phyloP scores from a whole-genome alignment of 2,888 invertebrate species.

The Lottia gigantea region DNA sequence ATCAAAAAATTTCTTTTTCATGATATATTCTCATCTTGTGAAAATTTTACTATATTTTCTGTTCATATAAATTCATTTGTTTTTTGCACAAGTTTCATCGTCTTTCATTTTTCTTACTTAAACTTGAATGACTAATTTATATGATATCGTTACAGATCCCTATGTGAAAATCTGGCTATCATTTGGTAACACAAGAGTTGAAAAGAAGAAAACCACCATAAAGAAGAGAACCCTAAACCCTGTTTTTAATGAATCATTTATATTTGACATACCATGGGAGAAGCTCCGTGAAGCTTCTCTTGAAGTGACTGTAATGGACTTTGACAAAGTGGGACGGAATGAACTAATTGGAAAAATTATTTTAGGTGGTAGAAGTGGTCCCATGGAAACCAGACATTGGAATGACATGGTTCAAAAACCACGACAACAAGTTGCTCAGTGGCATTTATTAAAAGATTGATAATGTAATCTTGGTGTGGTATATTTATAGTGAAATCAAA shows the following conservation, averaged over 20 bases:
- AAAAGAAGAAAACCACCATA: conserved; percentile 91
- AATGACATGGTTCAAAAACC: conserved; percentile 98
- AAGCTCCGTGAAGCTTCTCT: conserved; percentile 94
- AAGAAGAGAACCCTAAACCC: conserved; percentile 83
- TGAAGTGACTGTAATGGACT: conserved; percentile 96
- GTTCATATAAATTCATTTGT: no score
- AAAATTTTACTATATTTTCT: neutral
- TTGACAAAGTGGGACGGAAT: conserved; percentile 95
- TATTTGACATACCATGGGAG: conserved; percentile 96
- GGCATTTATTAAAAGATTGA: conserved; percentile 88
- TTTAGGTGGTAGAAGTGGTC: conserved; percentile 79
- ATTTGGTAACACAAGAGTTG: conserved; percentile 92
- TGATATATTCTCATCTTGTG: neutral
- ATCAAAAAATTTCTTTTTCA: no score
- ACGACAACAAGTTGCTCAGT: conserved; percentile 93
- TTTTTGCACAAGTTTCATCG: no score
- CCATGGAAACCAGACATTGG: conserved; percentile 97
- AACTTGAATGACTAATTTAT: neutral
- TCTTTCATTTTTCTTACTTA: neutral
- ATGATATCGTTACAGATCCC: conserved; percentile 79
- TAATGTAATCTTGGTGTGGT: neutral
- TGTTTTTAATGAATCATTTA: conserved; percentile 94
- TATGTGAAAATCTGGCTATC: conserved; percentile 98
- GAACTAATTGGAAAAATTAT: conserved; percentile 83
- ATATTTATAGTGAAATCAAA: no score